These are phyloP conservation scores for Microchirus variegatus DNA, from an alignment of 2,797 vertebrate genomes.

Conservation along the genomic window DNA sequence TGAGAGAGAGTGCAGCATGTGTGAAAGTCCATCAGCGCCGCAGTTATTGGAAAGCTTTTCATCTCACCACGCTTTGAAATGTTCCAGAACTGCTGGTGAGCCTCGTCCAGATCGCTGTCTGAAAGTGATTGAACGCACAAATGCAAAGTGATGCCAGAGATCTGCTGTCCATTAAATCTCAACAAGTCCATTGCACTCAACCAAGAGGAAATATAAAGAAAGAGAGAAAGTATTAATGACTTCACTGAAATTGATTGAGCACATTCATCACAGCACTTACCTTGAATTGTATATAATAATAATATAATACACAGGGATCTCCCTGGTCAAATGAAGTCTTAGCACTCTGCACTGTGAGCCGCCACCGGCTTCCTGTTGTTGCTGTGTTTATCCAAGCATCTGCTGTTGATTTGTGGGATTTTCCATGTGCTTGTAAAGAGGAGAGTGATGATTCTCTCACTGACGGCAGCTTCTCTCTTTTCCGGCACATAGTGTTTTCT, in stretches of 20 bases:
- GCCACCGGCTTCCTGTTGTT: conserved; percentile 9
- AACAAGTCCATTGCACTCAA: conserved; percentile 34
- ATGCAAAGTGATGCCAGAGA: conserved; percentile 33
- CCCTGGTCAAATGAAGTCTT: conserved; percentile 37
- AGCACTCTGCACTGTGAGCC: conserved; percentile 2
- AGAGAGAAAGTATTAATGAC: conserved; percentile 20
- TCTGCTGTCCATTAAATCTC: conserved; percentile 48
- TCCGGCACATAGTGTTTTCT: not conserved
- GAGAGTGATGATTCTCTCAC: not conserved
- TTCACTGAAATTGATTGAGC: conserved; percentile 45
- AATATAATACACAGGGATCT: conserved; percentile 41
- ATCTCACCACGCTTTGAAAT: conserved; percentile 21
- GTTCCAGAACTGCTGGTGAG: conserved; percentile 28
- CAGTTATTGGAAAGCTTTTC: conserved; percentile 40
- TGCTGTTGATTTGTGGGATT: conserved; percentile 28
- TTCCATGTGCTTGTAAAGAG: conserved; percentile 1
- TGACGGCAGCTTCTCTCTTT: conserved; percentile 1
- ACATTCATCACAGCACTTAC: conserved; percentile 30
- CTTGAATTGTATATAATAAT: too few species aligned
- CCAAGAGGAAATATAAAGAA: conserved; percentile 29
- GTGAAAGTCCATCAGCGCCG: not conserved
- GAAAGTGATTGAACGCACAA: conserved; percentile 52
- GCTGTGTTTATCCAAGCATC: conserved; percentile 24
- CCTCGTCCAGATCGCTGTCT: conserved; percentile 52
- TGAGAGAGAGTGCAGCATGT: not conserved